A percentile compares a stretch with the other conserved stretches of the same genome.
phyloP scores from a whole-genome alignment of 2,888 invertebrate genomes.

The Achlya flavicornis region DNA sequence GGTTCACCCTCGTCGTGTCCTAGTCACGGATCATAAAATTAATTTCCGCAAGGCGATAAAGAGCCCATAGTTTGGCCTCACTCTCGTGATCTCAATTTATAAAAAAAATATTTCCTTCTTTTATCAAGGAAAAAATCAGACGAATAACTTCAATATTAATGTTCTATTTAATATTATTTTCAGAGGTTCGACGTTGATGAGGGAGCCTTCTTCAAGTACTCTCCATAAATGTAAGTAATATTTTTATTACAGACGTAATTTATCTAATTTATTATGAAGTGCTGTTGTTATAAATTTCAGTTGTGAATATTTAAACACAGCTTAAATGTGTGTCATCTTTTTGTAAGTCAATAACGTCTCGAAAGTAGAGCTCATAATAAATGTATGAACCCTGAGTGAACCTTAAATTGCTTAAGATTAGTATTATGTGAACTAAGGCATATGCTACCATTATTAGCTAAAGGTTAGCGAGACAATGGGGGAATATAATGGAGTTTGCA shows the following conservation, averaged over 20 bases:
- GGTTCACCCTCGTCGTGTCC: slow-evolving; percentile 11
- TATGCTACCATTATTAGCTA: neutral
- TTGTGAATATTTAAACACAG: neutral
- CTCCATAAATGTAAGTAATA: slow-evolving; percentile 45
- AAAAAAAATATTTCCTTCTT: slow-evolving; percentile 30
- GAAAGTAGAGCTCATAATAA: neutral
- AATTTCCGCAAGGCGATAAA: slow-evolving; percentile 42
- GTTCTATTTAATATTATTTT: slow-evolving; percentile 38
- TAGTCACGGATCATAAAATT: slow-evolving; percentile 46
- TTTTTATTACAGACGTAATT: slow-evolving; percentile 11
- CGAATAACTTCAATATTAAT: slow-evolving; percentile 27
- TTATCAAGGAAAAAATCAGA: slow-evolving; percentile 24
- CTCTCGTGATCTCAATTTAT: slow-evolving; percentile 34
- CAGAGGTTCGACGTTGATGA: slow-evolving; percentile 38
- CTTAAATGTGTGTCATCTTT: neutral
- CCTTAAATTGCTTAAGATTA: neutral
- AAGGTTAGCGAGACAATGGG: neutral
- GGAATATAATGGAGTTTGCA: neutral
- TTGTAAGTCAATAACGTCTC: neutral
- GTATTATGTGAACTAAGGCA: neutral
- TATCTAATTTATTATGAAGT: neutral
- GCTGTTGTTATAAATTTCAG: neutral
- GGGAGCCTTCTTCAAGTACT: slow-evolving; percentile 31
- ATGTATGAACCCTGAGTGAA: neutral
- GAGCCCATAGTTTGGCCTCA: slow-evolving; percentile 26